Conservation (phyloP, 2,797 vertebrate species). For the Xiphorhynchus erythropygius region DNA sequence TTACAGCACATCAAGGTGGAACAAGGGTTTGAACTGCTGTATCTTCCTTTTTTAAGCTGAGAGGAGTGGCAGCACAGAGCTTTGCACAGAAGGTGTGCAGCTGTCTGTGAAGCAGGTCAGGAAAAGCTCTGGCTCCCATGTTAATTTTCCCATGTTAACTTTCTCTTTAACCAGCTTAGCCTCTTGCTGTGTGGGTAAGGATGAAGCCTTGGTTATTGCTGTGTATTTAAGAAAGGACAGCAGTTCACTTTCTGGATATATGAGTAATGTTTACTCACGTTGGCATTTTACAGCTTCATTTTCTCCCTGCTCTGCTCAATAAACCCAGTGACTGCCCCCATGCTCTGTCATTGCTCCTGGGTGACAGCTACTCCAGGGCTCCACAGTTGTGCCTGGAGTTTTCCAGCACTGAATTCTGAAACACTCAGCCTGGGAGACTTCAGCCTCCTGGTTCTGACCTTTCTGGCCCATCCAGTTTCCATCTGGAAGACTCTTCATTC, state of each 20-base stretch:
- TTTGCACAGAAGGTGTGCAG: background rate
- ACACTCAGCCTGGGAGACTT: background rate
- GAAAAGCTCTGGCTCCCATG: background rate
- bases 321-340: background rate
- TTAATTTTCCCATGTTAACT: slow-evolving; percentile 21
- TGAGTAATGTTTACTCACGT: slow-evolving; percentile 8
- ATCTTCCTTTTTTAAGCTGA: background rate
- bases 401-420: background rate
- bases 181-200: background rate
- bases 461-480: background rate
- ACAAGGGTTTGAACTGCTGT: background rate
- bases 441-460: background rate
- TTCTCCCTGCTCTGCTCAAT: slow-evolving; percentile 28
- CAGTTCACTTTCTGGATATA: background rate
- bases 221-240: slow-evolving; percentile 18
- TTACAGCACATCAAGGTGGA: background rate
- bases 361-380: background rate
- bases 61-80: background rate
- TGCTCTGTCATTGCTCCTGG: background rate
- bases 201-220: background rate
- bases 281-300: slow-evolving; percentile 44
- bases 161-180: slow-evolving; percentile 48
- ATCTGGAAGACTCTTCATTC: background rate
- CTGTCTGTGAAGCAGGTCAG: background rate
- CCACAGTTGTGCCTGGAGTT: background rate